Evolutionary conservation across 2,113 vertebrate species (phyloP).

Genomic region (Leiothrix lutea): DNA sequence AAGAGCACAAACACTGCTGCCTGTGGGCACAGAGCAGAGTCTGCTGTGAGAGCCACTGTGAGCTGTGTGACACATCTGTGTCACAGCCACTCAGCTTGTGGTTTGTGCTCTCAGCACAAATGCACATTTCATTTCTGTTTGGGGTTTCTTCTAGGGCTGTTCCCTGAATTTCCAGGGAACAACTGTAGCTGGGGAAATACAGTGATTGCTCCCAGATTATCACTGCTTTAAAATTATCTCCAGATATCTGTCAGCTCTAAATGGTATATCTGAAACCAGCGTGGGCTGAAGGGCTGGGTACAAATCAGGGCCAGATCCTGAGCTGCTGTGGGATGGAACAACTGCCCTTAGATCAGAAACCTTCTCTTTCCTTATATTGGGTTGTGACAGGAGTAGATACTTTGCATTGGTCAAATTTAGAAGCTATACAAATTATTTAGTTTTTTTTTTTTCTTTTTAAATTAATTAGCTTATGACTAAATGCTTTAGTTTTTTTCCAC

Average conservation of each 20-base stretch:
- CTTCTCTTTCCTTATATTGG: neutral
- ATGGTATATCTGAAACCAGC: fast-evolving
- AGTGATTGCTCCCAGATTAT: neutral
- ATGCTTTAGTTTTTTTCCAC: neutral
- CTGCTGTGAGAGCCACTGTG: neutral
- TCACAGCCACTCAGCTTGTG: neutral
- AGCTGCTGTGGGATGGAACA: neutral
- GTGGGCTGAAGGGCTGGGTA: neutral
- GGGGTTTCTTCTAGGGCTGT: neutral
- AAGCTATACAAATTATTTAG: neutral
- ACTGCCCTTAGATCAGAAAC: neutral
- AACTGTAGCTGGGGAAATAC: neutral
- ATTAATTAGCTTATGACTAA: neutral
- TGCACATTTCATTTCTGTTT: neutral
- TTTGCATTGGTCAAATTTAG: neutral
- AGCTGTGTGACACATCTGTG: neutral
- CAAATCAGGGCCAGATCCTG: neutral
- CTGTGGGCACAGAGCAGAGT: neutral
- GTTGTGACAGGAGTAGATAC: neutral
- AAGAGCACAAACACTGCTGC: neutral
- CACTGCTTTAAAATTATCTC: neutral
- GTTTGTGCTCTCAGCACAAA: neutral
- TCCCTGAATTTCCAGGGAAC: neutral
- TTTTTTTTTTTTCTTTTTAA: neutral
- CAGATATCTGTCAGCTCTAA: neutral